Evolutionary conservation across 2,888 invertebrate species (phyloP).

Genomic region (Drosophila kanekoi): DNA sequence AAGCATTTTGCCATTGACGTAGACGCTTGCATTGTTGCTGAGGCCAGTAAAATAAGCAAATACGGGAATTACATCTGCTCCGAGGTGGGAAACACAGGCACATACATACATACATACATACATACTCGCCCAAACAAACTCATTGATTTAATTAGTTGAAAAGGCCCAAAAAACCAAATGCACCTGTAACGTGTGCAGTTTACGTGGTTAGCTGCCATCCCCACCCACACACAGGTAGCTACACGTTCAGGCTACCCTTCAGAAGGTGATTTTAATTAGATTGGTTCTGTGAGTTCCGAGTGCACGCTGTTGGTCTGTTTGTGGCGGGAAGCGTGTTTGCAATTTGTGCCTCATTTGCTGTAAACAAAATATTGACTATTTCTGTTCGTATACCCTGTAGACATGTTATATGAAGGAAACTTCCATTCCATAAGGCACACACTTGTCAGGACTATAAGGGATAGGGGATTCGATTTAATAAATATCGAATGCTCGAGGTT

Average conservation of each 20-base stretch:
- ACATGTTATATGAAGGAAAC: neutral
- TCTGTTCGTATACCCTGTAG: constrained; percentile 10
- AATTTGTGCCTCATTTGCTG: constrained; percentile 35
- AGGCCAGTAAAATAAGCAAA: constrained; percentile 19
- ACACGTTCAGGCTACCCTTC: constrained; percentile 39
- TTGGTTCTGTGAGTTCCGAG: constrained; percentile 45
- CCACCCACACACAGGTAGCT: constrained; percentile 8
- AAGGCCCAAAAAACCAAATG: constrained; percentile 25
- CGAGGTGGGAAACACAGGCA: neutral
- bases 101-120: no score
- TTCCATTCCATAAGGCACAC: no score
- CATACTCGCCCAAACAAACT: neutral
- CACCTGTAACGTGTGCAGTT: constrained; percentile 11
- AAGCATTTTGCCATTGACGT: constrained; percentile 34
- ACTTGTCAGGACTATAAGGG: no score
- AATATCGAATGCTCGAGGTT: no score
- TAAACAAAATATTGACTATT: constrained; percentile 27
- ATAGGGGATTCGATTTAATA: no score
- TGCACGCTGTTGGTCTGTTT: constrained; percentile 8
- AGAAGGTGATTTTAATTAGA: constrained; percentile 77
- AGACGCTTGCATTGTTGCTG: constrained; percentile 21
- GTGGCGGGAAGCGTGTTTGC: constrained; percentile 21
- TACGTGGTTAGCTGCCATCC: neutral
- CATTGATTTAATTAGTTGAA: constrained; percentile 40
- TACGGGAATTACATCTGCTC: constrained; percentile 14